Base-by-base conservation (phyloP, 2,888 invertebrate genomes). In the Tuta absoluta region DNA sequence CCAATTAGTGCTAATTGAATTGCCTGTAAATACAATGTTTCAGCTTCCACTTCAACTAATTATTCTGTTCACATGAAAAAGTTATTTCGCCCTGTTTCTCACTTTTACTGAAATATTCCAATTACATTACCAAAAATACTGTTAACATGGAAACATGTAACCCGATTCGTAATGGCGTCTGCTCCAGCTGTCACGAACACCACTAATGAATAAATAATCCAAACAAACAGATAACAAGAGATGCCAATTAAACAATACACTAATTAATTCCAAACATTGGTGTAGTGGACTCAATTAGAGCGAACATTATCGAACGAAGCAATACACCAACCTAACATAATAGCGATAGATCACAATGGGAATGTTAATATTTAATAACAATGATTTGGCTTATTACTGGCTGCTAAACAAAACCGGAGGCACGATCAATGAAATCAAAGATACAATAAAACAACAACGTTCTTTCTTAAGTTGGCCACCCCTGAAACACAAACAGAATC, bases 231-330 rank as follows among this genome's bases (percentile, higher is more conserved):
- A 91, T 91, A 91, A 91, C 91, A 91, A 90, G 90, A 91, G 90
- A 91, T 89, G 89, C 90, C 91, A 91, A 91, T 91, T 91, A 91
- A 91, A 91, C 91, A 91, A 91, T 91, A 89, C 89, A 87, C 89
- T 91, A 91, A 91, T 91, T 91, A 91, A 91, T 91, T 89, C 89
- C 91, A 91, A 91, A 91, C 91, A 91, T 88, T 87, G 89, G 84
- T 89, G 88, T 89, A 90, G 86, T 91, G 91, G 89, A 90, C 89
- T 89, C 91, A 91, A 91, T 90, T 91, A 90, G 89, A 86, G 85
- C 80, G 79, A 82, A 80, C 79, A 83, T 82, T 82, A 85, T 82
- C 81, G 82, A 81, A 78, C 82, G 76, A 24, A 73, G 72, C 79
- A 72, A 64, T 69, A 68, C 70, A 71, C 65, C 71, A 75, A 63